Evolutionary conservation across 1,140 invertebrate species (phyloP).

Genomic region (Leptinotarsa defecta): DNA sequence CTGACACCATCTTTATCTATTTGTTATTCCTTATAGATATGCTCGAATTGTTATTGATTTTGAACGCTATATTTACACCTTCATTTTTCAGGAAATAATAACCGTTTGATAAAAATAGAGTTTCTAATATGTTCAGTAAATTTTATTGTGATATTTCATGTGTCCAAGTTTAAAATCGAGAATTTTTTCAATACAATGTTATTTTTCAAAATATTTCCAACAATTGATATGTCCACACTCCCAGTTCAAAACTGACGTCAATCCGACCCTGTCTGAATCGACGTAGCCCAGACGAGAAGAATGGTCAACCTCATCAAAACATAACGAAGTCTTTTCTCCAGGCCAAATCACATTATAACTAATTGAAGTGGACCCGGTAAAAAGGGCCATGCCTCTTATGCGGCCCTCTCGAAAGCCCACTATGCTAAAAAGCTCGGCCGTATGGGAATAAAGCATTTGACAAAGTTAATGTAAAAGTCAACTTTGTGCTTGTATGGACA

Average conservation of each 20-base stretch:
- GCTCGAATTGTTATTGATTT: too few species aligned
- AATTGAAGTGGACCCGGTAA: constrained; percentile 52
- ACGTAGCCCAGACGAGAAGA: constrained; percentile 40
- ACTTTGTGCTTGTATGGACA: constrained; percentile 9
- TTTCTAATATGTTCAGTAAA: too few species aligned
- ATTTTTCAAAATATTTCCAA: too few species aligned
- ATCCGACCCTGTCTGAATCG: constrained; percentile 17
- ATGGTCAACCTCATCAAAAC: constrained; percentile 53
- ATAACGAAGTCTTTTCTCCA: constrained; percentile 53
- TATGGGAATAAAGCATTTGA: constrained; percentile 34
- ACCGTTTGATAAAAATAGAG: too few species aligned
- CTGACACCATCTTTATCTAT: too few species aligned
- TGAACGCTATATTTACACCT: too few species aligned
- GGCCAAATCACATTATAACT: constrained; percentile 54
- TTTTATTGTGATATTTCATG: too few species aligned
- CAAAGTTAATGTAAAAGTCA: constrained; percentile 32
- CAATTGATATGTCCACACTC: too few species aligned
- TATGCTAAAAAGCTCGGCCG: constrained; percentile 28
- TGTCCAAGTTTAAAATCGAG: too few species aligned
- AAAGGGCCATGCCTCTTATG: constrained; percentile 39
- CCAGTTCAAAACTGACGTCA: not conserved
- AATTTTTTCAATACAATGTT: too few species aligned
- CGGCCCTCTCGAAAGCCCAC: constrained; percentile 30
- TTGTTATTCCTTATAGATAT: too few species aligned
- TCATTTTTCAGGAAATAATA: too few species aligned